Percentiles rank a stretch among this genome's conserved stretches.
These are phyloP conservation scores for Boulengerochromis microlepis DNA, from an alignment of 2,113 vertebrate genomes.

Conservation along the genomic window DNA sequence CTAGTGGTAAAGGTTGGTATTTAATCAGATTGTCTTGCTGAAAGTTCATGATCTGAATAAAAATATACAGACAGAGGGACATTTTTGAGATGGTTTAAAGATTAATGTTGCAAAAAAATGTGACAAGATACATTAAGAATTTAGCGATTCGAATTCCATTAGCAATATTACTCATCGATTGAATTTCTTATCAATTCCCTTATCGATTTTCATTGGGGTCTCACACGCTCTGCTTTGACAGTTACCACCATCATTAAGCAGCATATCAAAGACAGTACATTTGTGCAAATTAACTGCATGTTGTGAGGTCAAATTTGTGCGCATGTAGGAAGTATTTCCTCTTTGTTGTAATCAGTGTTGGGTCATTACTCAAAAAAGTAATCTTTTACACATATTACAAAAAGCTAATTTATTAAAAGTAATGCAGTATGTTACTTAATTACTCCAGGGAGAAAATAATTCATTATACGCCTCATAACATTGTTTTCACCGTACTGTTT, in stretches of 20 bases:
- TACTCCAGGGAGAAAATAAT: neutral
- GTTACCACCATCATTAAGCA: neutral
- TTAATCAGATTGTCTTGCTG: neutral
- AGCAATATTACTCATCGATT: neutral
- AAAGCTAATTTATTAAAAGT: neutral
- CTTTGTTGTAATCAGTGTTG: neutral
- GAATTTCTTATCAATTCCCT: neutral
- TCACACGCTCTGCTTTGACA: neutral
- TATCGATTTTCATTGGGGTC: neutral
- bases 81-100: neutral
- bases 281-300: neutral
- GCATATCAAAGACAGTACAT: neutral
- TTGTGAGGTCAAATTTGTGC: neutral
- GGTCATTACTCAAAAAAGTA: neutral
- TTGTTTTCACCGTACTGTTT: neutral
- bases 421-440: neutral
- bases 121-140: neutral
- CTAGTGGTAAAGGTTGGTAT: neutral
- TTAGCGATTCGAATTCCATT: neutral
- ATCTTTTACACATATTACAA: neutral
- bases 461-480: neutral
- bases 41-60: neutral
- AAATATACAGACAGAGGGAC: neutral
- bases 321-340: neutral
- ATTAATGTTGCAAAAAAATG: neutral